A percentile compares a stretch with the other conserved stretches of the same genome.
These are phyloP conservation scores for Brevimyrus niger DNA, from an alignment of 2,113 vertebrate genomes.

Conservation along the genomic window DNA sequence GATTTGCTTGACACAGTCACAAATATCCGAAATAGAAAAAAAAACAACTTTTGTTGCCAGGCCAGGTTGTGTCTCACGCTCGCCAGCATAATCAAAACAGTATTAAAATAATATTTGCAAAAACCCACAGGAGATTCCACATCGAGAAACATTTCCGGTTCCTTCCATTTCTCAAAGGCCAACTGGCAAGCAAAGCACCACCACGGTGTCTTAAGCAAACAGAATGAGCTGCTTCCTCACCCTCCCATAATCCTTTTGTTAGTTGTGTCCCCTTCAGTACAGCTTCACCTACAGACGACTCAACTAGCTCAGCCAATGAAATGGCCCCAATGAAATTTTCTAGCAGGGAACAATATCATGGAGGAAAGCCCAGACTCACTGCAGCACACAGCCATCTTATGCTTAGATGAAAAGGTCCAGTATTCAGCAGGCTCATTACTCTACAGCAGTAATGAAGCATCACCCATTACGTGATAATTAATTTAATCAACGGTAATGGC, in stretches of 20 bases:
- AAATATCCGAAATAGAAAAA: neutral
- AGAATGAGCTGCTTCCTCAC: neutral
- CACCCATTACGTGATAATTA: constrained; percentile 77
- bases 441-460: constrained; percentile 70
- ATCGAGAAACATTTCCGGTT: neutral
- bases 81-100: neutral
- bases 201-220: neutral
- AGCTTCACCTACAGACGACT: too few species aligned
- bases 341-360: neutral
- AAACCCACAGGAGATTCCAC: neutral
- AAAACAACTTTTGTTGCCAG: neutral
- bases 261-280: neutral
- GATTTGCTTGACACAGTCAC: neutral
- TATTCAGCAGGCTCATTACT: constrained; percentile 50
- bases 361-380: neutral
- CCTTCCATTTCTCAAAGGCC: neutral
- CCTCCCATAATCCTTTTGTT: neutral
- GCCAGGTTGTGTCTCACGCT: neutral
- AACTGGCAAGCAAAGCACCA: neutral
- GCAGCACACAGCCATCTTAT: neutral
- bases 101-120: neutral
- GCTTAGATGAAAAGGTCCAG: neutral
- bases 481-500: constrained; percentile 87
- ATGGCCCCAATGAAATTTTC: neutral
- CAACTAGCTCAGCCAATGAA: neutral